Evolutionary conservation across 2,797 vertebrate genomes (phyloP), one percentile per base, ranked within the genome.

Genomic region (Mallotus villosus): DNA sequence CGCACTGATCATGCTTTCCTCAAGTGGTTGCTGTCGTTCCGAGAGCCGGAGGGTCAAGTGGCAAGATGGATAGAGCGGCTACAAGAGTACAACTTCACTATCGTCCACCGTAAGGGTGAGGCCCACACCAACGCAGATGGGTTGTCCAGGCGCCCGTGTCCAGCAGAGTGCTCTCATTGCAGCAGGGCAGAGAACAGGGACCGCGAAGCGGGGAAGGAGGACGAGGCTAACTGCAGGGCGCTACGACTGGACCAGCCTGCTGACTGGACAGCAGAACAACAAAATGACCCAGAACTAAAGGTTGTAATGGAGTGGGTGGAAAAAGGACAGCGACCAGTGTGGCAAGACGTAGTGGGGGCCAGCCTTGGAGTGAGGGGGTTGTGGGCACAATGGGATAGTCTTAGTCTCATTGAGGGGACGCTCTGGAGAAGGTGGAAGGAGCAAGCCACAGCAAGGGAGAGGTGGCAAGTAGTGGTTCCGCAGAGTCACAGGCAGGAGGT

Each of bases 391-490:
- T 63, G 11, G 2, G 5, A 16, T 1, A 24, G 12, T 8, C 3
- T 62, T 17, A 1, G 2, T 17, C 9, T 62, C 4, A 3, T 14
- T 6, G 32, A 34, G 22, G 46, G 46, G 12, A 57, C 25, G 32
- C 71, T 64, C 2, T 29, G 74, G 63, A 27, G 70, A 12, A 27
- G 49, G 9, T 71, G 73, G 67, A 62, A 37, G 32, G 76, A 68
- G 29, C 59, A 69, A 16, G 58, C 61, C n/a, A 73, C 60, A 17
- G 61, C 53, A 12, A 59, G 71, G 16, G 64, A 27, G 32, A n/a
- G 53, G 7, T 78, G 64, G 73, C 41, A 76, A 32, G 41, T 78
- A 22, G 37, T 67, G 29, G 53, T 81, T 6, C 75, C 53, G 0
- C 14, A 5, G 19, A 8, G 14, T 0, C 25, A 68, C 19, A 57